Conservation (phyloP, 2,797 vertebrate genomes). For the Thunnus albacares region DNA sequence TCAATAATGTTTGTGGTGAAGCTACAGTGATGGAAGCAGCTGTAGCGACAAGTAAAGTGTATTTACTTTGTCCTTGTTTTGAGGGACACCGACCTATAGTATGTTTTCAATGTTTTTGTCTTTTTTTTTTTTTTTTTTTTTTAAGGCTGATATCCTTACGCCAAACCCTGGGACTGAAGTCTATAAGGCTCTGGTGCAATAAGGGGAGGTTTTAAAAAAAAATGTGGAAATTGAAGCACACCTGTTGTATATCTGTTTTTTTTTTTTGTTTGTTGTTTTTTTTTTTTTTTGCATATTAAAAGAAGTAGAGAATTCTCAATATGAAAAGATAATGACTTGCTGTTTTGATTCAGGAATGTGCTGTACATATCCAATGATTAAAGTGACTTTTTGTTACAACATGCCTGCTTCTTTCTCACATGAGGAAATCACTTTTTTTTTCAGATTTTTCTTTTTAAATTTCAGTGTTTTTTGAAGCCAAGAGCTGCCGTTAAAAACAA, state of each 20-base stretch:
- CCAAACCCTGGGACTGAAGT: constrained; percentile 39
- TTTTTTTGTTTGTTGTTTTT: background rate
- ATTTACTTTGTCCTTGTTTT: constrained; percentile 45
- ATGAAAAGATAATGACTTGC: constrained; percentile 46
- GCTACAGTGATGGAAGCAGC: constrained; percentile 25
- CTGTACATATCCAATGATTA: constrained; percentile 79
- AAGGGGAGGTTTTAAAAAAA: constrained; percentile 45
- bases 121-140: background rate
- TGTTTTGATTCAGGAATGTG: constrained; percentile 70
- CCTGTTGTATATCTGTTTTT: constrained; percentile 33
- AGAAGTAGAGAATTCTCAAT: constrained; percentile 22
- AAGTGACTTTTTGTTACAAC: constrained; percentile 64
- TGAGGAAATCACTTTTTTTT: too few species aligned
- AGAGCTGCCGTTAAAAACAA: too few species aligned
- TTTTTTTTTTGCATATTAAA: constrained; percentile 21
- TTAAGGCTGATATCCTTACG: constrained; percentile 4
- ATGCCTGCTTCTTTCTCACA: background rate
- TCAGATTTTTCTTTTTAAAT: too few species aligned
- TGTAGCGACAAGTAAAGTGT: background rate
- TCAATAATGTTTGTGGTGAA: constrained; percentile 40
- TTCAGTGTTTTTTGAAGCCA: too few species aligned
- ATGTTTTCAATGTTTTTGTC: background rate
- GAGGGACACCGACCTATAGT: constrained; percentile 17
- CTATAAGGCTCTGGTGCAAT: constrained; percentile 64
- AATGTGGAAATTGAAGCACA: constrained; percentile 64